Evolutionary conservation across 2,113 vertebrate species (phyloP).

Genomic region (Oryzias woworae): DNA sequence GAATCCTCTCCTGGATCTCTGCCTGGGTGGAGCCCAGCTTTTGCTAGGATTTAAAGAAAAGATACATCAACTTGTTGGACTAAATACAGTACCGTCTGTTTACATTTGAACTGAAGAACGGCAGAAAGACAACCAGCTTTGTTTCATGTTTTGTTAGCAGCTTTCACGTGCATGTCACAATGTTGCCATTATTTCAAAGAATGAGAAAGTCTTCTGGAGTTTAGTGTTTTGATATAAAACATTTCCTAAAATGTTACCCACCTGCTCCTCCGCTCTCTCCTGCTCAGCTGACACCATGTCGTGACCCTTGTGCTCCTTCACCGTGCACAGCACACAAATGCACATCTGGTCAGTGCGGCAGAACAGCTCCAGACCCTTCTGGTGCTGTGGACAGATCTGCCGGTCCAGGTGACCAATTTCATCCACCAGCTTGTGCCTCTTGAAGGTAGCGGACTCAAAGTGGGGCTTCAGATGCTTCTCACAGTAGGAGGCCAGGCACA

Average conservation of each 20-base stretch:
- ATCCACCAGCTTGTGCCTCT: conserved; percentile 88
- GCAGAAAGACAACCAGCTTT: neutral
- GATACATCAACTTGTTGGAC: too few relatives aligned
- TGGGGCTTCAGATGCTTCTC: conserved; percentile 88
- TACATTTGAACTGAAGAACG: too few relatives aligned
- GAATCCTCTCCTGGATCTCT: conserved; percentile 81
- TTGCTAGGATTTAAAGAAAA: conserved; percentile 64
- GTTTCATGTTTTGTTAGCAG: conserved; percentile 11
- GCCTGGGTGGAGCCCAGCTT: conserved; percentile 79
- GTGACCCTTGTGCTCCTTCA: conserved; percentile 83
- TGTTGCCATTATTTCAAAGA: too few relatives aligned
- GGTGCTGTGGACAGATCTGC: conserved; percentile 80
- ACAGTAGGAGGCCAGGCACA: conserved; percentile 93
- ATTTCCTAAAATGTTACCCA: conserved; percentile 35
- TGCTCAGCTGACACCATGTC: conserved; percentile 82
- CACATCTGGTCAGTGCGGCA: conserved; percentile 74
- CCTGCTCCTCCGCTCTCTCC: conserved; percentile 78
- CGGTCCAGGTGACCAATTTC: conserved; percentile 68
- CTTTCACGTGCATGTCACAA: conserved; percentile 1
- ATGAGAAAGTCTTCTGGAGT: too few relatives aligned
- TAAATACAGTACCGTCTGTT: too few relatives aligned
- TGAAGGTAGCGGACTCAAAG: conserved; percentile 84
- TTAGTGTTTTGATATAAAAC: too few relatives aligned
- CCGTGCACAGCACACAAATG: conserved; percentile 80
- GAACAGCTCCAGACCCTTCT: conserved; percentile 82